A percentile compares a stretch with the other conserved stretches of the same genome.
phyloP scores from a whole-genome alignment of 2,797 vertebrate species.

The Enteromius paludinosus region DNA sequence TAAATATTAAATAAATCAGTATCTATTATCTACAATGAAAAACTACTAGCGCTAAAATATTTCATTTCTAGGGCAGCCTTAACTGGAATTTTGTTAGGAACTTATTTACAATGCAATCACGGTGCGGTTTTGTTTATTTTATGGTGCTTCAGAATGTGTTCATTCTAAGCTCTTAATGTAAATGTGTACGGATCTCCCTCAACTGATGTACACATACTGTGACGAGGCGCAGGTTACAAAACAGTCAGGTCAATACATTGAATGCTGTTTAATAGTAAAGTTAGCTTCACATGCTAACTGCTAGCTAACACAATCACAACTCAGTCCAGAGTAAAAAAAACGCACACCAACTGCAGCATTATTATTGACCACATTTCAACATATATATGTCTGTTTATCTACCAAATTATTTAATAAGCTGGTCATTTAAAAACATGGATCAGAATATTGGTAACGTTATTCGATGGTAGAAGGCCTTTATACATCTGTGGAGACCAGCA shows the following conservation, averaged over 20 bases:
- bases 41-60: neutral
- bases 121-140: neutral
- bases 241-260: neutral
- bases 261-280: neutral
- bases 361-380: neutral
- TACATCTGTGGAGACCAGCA: neutral
- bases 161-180: neutral
- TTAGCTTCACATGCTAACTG: constrained; percentile 41
- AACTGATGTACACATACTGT: neutral
- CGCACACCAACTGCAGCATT: neutral
- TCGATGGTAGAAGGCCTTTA: constrained; percentile 16
- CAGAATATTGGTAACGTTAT: neutral
- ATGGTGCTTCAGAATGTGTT: neutral
- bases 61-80: neutral
- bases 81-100: neutral
- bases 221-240: neutral
- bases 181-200: neutral
- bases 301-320: constrained; percentile 17
- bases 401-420: neutral
- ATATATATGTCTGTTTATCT: neutral
- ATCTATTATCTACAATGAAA: neutral
- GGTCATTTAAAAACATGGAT: neutral
- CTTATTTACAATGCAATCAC: neutral
- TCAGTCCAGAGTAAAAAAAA: neutral
- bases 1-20: neutral